These are phyloP conservation scores for Arbacia lixula DNA, from an alignment of 53 echinoderm and acorn worm species.

Conservation along the genomic window DNA sequence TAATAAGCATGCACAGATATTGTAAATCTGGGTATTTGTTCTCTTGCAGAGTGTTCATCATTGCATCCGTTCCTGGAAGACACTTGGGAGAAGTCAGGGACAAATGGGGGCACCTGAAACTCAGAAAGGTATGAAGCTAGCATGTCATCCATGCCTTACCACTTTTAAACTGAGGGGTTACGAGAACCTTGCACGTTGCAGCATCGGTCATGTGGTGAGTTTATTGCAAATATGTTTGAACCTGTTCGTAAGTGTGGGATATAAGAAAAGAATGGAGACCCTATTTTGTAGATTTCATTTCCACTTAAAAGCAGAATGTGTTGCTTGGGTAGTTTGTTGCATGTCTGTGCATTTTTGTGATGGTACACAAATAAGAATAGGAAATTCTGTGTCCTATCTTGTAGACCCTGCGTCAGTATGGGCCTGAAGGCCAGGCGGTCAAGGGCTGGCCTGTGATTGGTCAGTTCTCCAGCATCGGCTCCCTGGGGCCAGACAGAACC, in stretches of 20 bases:
- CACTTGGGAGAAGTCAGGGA: slow-evolving; percentile 76
- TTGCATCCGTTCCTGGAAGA: slow-evolving; percentile 88
- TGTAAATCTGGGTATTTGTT: not conserved
- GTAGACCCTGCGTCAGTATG: slow-evolving; percentile 75
- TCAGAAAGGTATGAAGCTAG: slow-evolving; percentile 86
- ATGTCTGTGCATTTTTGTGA: no score
- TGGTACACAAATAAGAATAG: no score
- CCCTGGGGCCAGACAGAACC: slow-evolving; percentile 85
- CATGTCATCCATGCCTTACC: no score
- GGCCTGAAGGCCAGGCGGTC: slow-evolving; percentile 63
- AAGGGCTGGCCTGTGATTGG: slow-evolving; percentile 89
- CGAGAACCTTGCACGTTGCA: no score
- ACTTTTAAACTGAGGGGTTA: no score
- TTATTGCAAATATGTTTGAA: no score
- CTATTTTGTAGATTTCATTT: no score
- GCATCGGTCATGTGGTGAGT: no score
- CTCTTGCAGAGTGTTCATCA: slow-evolving; percentile 70
- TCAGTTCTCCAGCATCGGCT: slow-evolving; percentile 98
- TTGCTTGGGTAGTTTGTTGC: no score
- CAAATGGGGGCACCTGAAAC: slow-evolving; percentile 91
- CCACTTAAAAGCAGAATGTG: no score
- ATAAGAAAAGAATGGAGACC: no score
- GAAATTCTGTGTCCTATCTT: not conserved
- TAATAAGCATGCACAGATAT: not conserved
- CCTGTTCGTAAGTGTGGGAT: no score